These are phyloP conservation scores for Apoderus coryli DNA, from an alignment of 2,888 invertebrate genomes.

Conservation along the genomic window DNA sequence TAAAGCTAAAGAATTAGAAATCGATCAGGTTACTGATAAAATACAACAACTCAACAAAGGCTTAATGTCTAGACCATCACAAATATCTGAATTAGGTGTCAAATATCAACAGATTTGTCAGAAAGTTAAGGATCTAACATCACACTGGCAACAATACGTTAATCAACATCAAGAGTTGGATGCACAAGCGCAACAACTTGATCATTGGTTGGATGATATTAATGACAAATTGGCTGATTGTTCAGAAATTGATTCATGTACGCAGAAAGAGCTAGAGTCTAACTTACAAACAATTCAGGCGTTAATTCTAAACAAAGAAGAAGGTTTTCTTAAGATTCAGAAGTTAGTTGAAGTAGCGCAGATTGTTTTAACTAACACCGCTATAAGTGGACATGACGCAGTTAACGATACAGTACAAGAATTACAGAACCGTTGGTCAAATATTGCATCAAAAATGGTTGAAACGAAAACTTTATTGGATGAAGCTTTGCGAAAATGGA, in stretches of 20 bases:
- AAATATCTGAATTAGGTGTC: conserved; percentile 79
- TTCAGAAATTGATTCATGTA: conserved; percentile 52
- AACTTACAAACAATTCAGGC: conserved; percentile 78
- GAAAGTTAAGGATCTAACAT: conserved; percentile 80
- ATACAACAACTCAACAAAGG: conserved; percentile 73
- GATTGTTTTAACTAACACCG: conserved; percentile 79
- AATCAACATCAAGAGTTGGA: conserved; percentile 78
- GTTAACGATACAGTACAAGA: conserved; percentile 72
- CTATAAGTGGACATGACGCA: conserved; percentile 71
- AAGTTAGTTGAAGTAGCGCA: conserved; percentile 83
- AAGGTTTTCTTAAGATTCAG: conserved; percentile 80
- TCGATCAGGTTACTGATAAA: conserved; percentile 82
- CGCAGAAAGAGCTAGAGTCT: conserved; percentile 72
- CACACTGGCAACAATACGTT: conserved; percentile 87
- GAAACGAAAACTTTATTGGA: conserved; percentile 80
- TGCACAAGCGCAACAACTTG: conserved; percentile 55
- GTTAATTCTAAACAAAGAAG: conserved; percentile 78
- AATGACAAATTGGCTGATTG: conserved; percentile 71
- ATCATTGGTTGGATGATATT: conserved; percentile 64
- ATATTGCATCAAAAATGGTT: conserved; percentile 71
- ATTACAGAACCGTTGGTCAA: conserved; percentile 84
- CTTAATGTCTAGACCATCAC: conserved; percentile 58
- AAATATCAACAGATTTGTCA: conserved; percentile 84
- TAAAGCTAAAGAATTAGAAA: conserved; percentile 79
- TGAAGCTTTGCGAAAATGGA: conserved; percentile 83